Evolutionary conservation across 2,797 vertebrate species (phyloP).

Genomic region (Sebastes nivosus): DNA sequence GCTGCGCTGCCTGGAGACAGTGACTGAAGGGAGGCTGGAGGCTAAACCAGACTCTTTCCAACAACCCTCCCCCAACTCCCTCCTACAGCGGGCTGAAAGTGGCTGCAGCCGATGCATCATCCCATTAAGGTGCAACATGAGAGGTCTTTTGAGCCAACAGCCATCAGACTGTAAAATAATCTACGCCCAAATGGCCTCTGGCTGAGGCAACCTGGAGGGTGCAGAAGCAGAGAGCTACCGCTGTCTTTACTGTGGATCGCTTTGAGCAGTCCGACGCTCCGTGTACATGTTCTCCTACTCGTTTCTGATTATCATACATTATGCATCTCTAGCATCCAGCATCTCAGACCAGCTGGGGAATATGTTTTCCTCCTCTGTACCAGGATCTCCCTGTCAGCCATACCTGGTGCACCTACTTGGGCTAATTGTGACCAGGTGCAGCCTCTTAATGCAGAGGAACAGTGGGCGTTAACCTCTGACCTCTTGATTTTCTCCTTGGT

Average conservation of each 20-base stretch:
- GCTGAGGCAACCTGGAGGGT: slow-evolving; percentile 24
- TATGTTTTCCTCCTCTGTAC: slow-evolving; percentile 6
- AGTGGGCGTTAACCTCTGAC: not conserved
- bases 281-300: not conserved
- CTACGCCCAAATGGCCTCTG: slow-evolving; percentile 25
- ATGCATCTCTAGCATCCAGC: not conserved
- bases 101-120: slow-evolving; percentile 35
- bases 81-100: slow-evolving; percentile 21
- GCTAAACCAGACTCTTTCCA: slow-evolving; percentile 12
- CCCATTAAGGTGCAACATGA: slow-evolving; percentile 53
- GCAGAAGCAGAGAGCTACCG: slow-evolving; percentile 9
- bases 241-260: slow-evolving; percentile 13
- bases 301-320: slow-evolving; percentile 23
- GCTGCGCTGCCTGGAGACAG: slow-evolving; percentile 37
- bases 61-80: slow-evolving; percentile 12
- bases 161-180: slow-evolving; percentile 49
- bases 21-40: slow-evolving; percentile 12
- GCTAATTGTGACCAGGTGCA: slow-evolving; percentile 2
- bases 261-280: not conserved
- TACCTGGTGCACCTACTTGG: not conserved
- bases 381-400: slow-evolving; percentile 16
- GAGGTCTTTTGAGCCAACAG: slow-evolving; percentile 46
- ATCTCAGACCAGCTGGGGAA: slow-evolving; percentile 9
- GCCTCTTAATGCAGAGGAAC: not conserved
- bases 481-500: not conserved